Evolutionary conservation across 2,113 vertebrate genomes (phyloP).

Genomic region (Crocuta crocuta): DNA sequence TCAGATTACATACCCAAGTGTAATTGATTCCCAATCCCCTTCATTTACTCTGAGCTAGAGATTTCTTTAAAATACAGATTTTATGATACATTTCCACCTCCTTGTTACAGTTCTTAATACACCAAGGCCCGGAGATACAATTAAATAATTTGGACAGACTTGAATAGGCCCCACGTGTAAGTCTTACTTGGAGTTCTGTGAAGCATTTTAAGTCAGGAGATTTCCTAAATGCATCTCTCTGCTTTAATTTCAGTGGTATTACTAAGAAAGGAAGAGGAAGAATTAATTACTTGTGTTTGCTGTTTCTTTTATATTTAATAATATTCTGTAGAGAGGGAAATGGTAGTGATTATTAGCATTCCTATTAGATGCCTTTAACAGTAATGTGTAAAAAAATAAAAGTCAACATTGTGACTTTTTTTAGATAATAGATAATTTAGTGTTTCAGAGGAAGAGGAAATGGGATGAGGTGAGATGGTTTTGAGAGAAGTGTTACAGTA

Average conservation of each 20-base stretch:
- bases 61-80: conserved; percentile 71
- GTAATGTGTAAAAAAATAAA: not conserved
- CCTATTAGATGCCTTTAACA: not conserved
- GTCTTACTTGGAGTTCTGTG: not conserved
- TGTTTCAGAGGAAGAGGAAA: not conserved
- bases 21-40: conserved; percentile 70
- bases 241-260: conserved; percentile 57
- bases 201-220: conserved; percentile 41
- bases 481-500: not conserved
- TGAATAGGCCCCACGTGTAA: conserved; percentile 40
- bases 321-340: not conserved
- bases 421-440: not conserved
- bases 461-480: not conserved
- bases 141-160: conserved; percentile 69
- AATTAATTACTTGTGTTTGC: conserved; percentile 65
- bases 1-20: conserved; percentile 58
- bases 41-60: conserved; percentile 60
- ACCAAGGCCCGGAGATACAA: conserved; percentile 51
- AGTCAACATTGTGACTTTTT: not conserved
- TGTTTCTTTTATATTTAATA: conserved; percentile 33
- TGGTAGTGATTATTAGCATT: not conserved
- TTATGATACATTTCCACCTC: conserved; percentile 56
- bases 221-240: conserved; percentile 47
- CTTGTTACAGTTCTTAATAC: conserved; percentile 65
- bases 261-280: conserved; percentile 54